Base-by-base conservation (phyloP, 2,888 invertebrate species). In the Helicoverpa assulta region DNA sequence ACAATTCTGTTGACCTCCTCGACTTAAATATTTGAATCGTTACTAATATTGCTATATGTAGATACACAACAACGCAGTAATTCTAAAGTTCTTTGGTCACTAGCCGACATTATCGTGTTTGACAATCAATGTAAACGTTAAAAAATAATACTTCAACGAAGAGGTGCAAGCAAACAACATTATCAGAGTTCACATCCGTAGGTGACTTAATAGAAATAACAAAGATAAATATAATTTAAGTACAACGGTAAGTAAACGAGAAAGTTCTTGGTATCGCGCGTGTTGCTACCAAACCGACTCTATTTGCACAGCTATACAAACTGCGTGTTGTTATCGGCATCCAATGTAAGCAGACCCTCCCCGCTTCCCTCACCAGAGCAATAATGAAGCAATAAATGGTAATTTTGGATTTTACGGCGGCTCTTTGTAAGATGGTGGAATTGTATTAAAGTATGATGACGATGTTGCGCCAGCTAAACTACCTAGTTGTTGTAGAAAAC, bases 261-360 rank as follows among this genome's bases (percentile, higher is more conserved):
- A 91, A 90, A 93, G 90, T 95, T 94, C 93, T 92, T 83, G 85
- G 93, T 93, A 94, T 88, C 85, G 90, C 84, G 88, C 89, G 89
- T 91, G 90, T 72, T 91, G 91, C 93, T 93, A 93, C 94, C 92
- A 92, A 89, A 91, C 89, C 88, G 85, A 63, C 81, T 84, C 89
- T 86, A 92, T 95, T 95, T 94, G 92, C 90, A 90, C 95, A 95
- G 95, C 95, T 95, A 95, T 91, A 90, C 90, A 95, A 95, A 95
- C 95, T 89, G 76, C 77, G 87, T 90, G 92, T 89, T 90, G 89
- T 91, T 94, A 93, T 93, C 93, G 86, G 81, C 51, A 82, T 87
- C 92, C 92, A 91, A 72, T 70, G 51, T 76, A 75, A 60, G 70
- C 63, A 71, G 90, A 84, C 50, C 85, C 73, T 52, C 69, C 60